These are phyloP conservation scores for Antrozous pallidus DNA, from an alignment of 2,797 vertebrate species.

Conservation along the genomic window DNA sequence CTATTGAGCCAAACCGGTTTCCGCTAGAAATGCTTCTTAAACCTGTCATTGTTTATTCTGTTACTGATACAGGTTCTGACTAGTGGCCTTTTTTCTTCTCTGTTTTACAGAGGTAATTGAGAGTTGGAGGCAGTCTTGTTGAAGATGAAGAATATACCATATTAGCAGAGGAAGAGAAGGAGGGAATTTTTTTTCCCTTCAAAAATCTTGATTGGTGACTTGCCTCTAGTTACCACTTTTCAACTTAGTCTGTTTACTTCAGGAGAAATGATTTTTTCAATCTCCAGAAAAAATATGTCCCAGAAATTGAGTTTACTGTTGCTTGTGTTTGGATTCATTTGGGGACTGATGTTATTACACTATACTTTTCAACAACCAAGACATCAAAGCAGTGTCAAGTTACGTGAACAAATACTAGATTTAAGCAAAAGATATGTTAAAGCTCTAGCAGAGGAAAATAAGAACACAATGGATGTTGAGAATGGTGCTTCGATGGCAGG, in stretches of 20 bases:
- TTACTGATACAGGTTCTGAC: neutral
- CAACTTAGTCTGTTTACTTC: constrained; percentile 60
- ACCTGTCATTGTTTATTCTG: neutral
- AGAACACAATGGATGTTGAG: constrained; percentile 86
- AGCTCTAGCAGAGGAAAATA: constrained; percentile 96
- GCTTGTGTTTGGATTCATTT: constrained; percentile 93
- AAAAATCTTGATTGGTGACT: constrained; percentile 47
- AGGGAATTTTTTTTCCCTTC: neutral
- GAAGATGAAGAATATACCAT: constrained; percentile 72
- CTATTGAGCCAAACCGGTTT: too few species aligned
- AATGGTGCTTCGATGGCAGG: constrained; percentile 94
- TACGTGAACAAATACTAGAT: constrained; percentile 95
- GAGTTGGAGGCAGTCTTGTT: constrained; percentile 57
- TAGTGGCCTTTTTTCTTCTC: constrained; percentile 33
- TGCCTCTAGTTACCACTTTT: neutral
- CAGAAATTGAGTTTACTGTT: constrained; percentile 95
- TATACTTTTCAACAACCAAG: constrained; percentile 95
- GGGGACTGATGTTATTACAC: constrained; percentile 95
- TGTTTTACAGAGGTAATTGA: constrained; percentile 54
- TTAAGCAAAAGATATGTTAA: constrained; percentile 96
- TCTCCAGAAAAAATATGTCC: constrained; percentile 95
- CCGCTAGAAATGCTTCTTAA: constrained; percentile 15
- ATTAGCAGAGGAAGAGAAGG: constrained; percentile 62
- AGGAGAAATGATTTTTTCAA: constrained; percentile 89
- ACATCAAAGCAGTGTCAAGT: constrained; percentile 93